phyloP scores from a whole-genome alignment of 2,888 invertebrate genomes.

The Lutraria lutraria region DNA sequence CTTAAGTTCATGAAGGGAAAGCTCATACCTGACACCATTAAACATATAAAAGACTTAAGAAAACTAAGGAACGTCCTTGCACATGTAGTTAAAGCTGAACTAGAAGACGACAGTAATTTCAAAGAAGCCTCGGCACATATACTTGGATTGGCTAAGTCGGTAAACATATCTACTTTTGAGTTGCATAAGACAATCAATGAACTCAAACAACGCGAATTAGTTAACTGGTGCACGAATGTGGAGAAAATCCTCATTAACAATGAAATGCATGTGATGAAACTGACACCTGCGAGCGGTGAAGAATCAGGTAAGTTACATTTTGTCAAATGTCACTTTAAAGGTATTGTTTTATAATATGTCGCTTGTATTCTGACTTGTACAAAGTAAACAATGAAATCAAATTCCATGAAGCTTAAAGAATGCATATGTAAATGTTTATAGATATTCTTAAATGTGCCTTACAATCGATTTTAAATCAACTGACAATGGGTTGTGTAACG shows the following conservation, averaged over 20 bases:
- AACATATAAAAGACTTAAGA: constrained; percentile 5
- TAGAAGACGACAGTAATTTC: constrained; percentile 21
- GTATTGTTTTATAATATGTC: too few relatives aligned
- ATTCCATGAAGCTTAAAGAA: too few relatives aligned
- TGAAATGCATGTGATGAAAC: constrained; percentile 38
- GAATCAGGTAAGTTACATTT: constrained; percentile 38
- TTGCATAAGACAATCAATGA: constrained; percentile 32
- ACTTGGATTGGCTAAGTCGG: background rate
- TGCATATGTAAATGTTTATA: too few relatives aligned
- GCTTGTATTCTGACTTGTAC: too few relatives aligned
- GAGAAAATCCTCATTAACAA: constrained; percentile 39
- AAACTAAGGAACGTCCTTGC: constrained; percentile 23
- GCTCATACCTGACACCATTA: background rate
- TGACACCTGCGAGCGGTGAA: constrained; percentile 22
- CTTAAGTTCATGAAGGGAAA: background rate
- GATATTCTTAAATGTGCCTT: too few relatives aligned
- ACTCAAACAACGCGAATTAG: constrained; percentile 35
- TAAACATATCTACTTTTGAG: background rate
- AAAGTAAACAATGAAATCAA: too few relatives aligned
- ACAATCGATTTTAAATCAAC: too few relatives aligned
- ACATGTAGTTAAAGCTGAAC: constrained; percentile 19
- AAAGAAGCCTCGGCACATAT: constrained; percentile 14
- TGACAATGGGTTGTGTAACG: too few relatives aligned
- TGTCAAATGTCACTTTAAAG: background rate
- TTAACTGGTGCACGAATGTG: constrained; percentile 32